A percentile compares a stretch with the other conserved stretches of the same genome.
Evolutionary conservation across 2,797 vertebrate species (phyloP).

Genomic region (Liparis tanakae): DNA sequence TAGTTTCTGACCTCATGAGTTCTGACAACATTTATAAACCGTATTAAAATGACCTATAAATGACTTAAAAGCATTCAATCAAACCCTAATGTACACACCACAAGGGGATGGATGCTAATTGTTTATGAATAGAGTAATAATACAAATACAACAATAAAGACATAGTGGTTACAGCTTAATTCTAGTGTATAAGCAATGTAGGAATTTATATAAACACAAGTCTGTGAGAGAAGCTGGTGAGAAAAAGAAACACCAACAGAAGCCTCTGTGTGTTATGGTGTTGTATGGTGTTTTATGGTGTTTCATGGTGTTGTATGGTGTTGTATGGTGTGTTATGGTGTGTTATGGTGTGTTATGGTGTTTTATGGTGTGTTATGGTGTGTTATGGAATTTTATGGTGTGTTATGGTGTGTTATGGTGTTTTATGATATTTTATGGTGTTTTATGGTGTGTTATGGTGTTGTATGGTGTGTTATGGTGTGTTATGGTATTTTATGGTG

Average conservation of each 20-base stretch:
- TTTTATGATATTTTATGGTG: too few relatives aligned
- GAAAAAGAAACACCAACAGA: not conserved
- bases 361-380: too few relatives aligned
- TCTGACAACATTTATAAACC: not conserved
- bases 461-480: too few relatives aligned
- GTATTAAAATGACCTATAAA: not conserved
- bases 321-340: too few relatives aligned
- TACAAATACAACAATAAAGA: not conserved
- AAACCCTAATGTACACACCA: not conserved
- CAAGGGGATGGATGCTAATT: not conserved
- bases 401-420: too few relatives aligned
- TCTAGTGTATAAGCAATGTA: not conserved
- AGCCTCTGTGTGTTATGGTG: not conserved
- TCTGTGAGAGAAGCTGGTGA: not conserved
- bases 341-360: too few relatives aligned
- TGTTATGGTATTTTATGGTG: too few relatives aligned
- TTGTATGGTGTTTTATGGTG: too few relatives aligned
- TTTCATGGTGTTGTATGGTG: too few relatives aligned
- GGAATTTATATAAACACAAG: not conserved
- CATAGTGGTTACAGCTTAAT: not conserved
- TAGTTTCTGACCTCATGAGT: not conserved
- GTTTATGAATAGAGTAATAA: not conserved
- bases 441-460: too few relatives aligned
- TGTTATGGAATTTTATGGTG: too few relatives aligned
- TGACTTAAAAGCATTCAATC: not conserved